Base-by-base conservation (phyloP, 1,140 invertebrate genomes). In the Onthophagus taurus region DNA sequence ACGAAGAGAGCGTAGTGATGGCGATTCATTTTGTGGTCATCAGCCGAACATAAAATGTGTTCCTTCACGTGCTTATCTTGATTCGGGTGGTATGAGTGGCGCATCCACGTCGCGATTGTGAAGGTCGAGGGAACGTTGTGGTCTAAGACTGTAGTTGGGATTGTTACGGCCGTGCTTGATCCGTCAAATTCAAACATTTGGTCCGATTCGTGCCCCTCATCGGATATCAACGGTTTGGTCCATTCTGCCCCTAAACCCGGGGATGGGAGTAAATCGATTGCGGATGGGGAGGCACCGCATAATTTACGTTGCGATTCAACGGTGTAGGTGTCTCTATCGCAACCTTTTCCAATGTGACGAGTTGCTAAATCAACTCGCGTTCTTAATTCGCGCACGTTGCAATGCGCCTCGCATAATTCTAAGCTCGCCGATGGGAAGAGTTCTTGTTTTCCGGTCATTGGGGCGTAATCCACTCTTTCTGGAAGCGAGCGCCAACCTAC, bases 1-100 rank as follows among this genome's bases (percentile, higher is more conserved):
- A 99, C 81, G 70, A 97, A 98, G 48, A 97, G 68, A 4, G 92
- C 87, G 68, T 96, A 97, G 70, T 99, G 96, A 66, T 98, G 95
- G 26, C 96, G 81, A 68, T 97, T 97, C 90, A 96, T 94, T 75
- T 93, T 92, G 58, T 96, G 92, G 65, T 95, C 91, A 72, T 97
- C 94, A 34, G 92, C 90, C 58, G 86, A 88, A 66, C 94, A 98
- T 13, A 98, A 64, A 47, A 98, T 83, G 58, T 97, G 91, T 62
- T 97, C 93, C 66, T 97, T 97, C 18, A 80, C 71, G 54, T 92
- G 87, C 52, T 90, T 89, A 62, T 93, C 88, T 49, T 80, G 78
- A 71, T 61, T 78, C 57, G 52, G 77, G 66, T 62, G 61, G 35
- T 59, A 54, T 11, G 81, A 80, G 62, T 94, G 90, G 46, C 91